Base-by-base conservation (phyloP, 2,888 invertebrate species). In the Elmis aenea region DNA sequence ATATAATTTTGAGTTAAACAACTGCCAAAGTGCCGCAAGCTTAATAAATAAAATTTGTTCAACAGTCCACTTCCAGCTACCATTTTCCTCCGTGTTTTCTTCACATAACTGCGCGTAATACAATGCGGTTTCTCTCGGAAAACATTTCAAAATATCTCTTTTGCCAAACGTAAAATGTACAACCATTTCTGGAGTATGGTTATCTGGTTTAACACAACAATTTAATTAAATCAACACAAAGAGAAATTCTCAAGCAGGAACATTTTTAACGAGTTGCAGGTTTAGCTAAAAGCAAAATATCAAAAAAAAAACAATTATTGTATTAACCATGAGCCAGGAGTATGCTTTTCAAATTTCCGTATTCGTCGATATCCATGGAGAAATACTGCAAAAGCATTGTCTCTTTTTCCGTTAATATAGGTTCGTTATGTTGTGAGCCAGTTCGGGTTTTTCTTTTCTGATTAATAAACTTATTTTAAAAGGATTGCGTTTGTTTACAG, bases 321-420 rank as follows among this genome's bases (percentile, higher is more conserved):
- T 15, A 49, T 61, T 55, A 65, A 85, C 85, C 86, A n/a, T n/a
- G n/a, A n/a, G n/a, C n/a, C n/a, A n/a, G n/a, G n/a, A n/a, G n/a
- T 36, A 97, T 62, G 0, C 85, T 76, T 35, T 77, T 67, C 6
- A 96, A 59, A 40, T 79, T 75, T 0, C 87, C 87, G 0, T 76
- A 67, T 28, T 72, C 67, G 51, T 79, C 83, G 13, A 97, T 81
- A 55, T 85, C 80, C 5, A 97, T 59, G 0, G 87, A 83, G 67
- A 96, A 97, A 67, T 97, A 97, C 61, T 95, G 93, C 1, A 78
- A 72, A 45, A 97, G 66, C 85, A 97, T 89, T 3, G 79, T 77
- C 2, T 81, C 71, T 61, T 89, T 90, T 34, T 76, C 75, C 0
- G 75, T 59, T 1, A 95, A 69, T n/a, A n/a, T 29, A 89, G 70